phyloP scores from a whole-genome alignment of 2,888 invertebrate genomes.

The Nysson spinosus region DNA sequence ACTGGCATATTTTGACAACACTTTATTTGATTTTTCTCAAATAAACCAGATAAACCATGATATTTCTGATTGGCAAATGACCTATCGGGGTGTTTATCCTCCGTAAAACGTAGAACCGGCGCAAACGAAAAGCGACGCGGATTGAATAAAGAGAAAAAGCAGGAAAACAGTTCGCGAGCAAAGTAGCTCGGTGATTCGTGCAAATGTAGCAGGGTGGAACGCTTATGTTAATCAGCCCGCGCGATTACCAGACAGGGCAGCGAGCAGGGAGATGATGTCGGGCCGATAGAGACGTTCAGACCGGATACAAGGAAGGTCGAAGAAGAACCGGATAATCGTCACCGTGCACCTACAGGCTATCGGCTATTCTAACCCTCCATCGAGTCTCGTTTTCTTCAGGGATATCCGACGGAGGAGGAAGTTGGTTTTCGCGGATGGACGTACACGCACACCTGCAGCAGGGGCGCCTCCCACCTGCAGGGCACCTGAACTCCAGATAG shows the following conservation, averaged over 20 bases:
- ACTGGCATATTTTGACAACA: too few relatives aligned
- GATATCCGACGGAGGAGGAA: conserved; percentile 48
- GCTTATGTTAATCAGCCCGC: conserved; percentile 58
- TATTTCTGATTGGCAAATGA: too few relatives aligned
- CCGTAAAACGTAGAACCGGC: not conserved
- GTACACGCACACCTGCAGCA: conserved; percentile 62
- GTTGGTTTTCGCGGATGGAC: conserved; percentile 57
- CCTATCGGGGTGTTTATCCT: too few relatives aligned
- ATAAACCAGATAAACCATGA: too few relatives aligned
- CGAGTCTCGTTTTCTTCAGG: conserved; percentile 1
- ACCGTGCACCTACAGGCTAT: conserved; percentile 30
- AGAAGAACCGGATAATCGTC: conserved; percentile 58
- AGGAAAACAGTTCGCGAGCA: conserved; percentile 5
- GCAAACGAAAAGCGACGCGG: not conserved
- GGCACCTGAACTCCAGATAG: conserved; percentile 65
- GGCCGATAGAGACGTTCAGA: conserved; percentile 60
- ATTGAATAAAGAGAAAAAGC: not conserved
- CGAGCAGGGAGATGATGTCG: conserved; percentile 57
- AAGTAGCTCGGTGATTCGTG: conserved; percentile 42
- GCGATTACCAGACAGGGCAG: conserved; percentile 58
- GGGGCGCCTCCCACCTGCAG: conserved; percentile 67
- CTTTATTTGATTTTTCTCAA: too few relatives aligned
- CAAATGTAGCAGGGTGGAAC: conserved; percentile 60
- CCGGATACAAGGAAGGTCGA: conserved; percentile 61
- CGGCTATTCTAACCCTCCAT: conserved; percentile 32